Evolutionary conservation across 2,113 vertebrate species (phyloP).

Genomic region (Gulo gulo): DNA sequence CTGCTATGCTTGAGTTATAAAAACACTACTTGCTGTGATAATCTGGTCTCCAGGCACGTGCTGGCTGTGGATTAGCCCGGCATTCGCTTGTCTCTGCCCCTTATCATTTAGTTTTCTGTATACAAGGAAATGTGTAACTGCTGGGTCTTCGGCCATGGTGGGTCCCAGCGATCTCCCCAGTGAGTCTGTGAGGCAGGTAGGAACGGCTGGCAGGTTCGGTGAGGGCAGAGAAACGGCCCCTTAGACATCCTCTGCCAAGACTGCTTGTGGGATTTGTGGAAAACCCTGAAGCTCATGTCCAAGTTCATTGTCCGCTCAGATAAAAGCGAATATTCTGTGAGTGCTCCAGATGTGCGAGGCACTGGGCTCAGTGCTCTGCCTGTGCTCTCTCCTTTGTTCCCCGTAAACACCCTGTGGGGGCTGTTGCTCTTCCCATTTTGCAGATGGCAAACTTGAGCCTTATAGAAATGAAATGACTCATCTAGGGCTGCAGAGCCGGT

Average conservation of each 20-base stretch:
- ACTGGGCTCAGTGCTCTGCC: neutral
- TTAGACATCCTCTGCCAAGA: neutral
- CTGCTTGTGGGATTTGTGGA: accelerated
- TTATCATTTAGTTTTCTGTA: neutral
- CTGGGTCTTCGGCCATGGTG: accelerated
- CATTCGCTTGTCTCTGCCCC: neutral
- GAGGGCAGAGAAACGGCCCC: neutral
- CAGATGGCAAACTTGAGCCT: neutral
- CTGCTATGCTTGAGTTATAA: neutral
- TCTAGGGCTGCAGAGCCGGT: neutral
- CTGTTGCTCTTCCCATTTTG: neutral
- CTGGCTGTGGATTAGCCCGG: neutral
- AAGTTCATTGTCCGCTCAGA: neutral
- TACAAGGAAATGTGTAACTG: neutral
- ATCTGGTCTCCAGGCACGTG: neutral
- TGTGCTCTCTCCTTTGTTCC: neutral
- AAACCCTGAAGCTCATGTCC: neutral
- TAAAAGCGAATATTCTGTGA: neutral
- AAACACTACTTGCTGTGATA: neutral
- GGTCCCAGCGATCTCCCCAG: neutral
- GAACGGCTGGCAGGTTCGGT: neutral
- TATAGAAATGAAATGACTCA: neutral
- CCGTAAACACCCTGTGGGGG: neutral
- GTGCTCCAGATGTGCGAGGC: neutral
- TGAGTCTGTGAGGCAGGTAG: neutral